Evolutionary conservation across 2,888 invertebrate genomes (phyloP).

Genomic region (Macroteleia sp.): DNA sequence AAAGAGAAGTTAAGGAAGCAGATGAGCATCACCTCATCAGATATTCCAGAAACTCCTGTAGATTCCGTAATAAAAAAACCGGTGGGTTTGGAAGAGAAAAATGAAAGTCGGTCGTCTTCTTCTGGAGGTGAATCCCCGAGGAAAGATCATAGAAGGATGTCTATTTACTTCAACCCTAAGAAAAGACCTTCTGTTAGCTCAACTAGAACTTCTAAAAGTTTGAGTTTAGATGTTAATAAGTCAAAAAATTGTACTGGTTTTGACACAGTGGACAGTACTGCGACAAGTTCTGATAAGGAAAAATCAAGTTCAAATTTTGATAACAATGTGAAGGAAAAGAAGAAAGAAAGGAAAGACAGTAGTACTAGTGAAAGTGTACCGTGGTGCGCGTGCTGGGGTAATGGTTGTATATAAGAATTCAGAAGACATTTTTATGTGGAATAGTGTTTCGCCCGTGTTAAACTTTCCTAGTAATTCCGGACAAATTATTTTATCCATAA

Average conservation of each 20-base stretch:
- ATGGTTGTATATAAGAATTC: conserved; percentile 90
- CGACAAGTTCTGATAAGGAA: conserved; percentile 86
- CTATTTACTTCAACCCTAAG: conserved; percentile 77
- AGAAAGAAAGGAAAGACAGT: conserved; percentile 87
- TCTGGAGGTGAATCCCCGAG: conserved; percentile 83
- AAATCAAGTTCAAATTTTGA: conserved; percentile 87
- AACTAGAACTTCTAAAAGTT: conserved; percentile 72
- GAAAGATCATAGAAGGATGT: conserved; percentile 77
- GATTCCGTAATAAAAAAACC: conserved; percentile 60
- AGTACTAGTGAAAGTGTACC: conserved; percentile 89
- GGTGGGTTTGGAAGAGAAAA: conserved; percentile 74
- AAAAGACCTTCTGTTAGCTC: conserved; percentile 76
- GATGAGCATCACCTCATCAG: conserved; percentile 70
- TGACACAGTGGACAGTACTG: conserved; percentile 72
- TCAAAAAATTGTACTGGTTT: conserved; percentile 67
- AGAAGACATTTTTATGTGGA: too few relatives aligned
- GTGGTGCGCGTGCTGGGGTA: conserved; percentile 94
- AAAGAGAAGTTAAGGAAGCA: conserved; percentile 72
- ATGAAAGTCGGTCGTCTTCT: conserved; percentile 82
- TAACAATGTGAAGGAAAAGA: conserved; percentile 85
- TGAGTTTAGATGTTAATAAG: conserved; percentile 71
- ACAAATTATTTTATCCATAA: too few relatives aligned
- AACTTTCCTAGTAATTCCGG: too few relatives aligned
- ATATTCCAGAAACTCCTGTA: conserved; percentile 67
- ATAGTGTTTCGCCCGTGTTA: too few relatives aligned